Evolutionary conservation across 1,140 invertebrate species (phyloP).

Genomic region (Megalonaias nervosa): DNA sequence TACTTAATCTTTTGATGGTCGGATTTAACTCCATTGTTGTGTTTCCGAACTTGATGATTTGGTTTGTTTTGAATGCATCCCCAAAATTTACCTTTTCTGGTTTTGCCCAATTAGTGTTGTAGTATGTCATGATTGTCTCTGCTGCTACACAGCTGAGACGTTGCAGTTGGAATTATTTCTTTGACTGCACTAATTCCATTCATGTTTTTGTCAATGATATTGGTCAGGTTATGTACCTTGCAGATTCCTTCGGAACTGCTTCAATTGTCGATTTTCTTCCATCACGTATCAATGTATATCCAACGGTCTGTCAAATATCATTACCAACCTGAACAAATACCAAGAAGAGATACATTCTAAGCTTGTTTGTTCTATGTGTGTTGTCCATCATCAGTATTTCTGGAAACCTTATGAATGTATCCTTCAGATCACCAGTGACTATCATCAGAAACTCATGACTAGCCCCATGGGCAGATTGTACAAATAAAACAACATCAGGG

Average conservation of each 20-base stretch:
- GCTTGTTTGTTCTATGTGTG: no score
- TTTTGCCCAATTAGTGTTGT: conserved; percentile 5
- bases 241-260: not conserved
- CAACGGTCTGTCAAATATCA: not conserved
- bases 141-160: not conserved
- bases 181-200: not conserved
- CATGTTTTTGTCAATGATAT: conserved; percentile 1
- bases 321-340: not conserved
- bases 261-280: not conserved
- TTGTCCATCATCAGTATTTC: no score
- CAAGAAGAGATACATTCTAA: no score
- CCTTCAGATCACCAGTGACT: not conserved
- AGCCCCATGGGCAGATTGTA: not conserved
- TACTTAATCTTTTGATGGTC: no score
- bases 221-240: not conserved
- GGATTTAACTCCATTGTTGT: no score
- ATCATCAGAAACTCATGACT: not conserved
- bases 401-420: no score
- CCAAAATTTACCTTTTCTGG: not conserved
- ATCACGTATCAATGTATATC: not conserved
- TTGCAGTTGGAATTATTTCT: no score
- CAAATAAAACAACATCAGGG: not conserved
- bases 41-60: no score
- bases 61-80: no score
- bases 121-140: conserved; percentile 2